Evolutionary conservation across 1,140 invertebrate species (phyloP).

Genomic region (Cotesia vestalis): DNA sequence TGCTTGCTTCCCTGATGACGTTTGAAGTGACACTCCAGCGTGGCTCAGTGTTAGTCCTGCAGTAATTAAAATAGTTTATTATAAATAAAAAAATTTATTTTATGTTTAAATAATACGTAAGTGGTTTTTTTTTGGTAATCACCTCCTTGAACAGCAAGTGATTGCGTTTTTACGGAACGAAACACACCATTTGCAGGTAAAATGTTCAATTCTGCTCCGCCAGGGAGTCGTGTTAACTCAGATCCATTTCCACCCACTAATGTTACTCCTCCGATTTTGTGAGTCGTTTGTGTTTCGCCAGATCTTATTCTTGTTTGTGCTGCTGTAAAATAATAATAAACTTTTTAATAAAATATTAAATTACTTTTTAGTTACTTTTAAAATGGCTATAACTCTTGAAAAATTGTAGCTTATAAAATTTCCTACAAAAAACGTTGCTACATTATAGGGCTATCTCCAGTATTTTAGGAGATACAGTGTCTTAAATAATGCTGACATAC

Average conservation of each 20-base stretch:
- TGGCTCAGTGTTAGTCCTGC: constrained; percentile 63
- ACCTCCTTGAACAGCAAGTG: constrained; percentile 58
- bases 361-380: too few relatives aligned
- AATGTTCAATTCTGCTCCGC: constrained; percentile 64
- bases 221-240: constrained; percentile 60
- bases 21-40: constrained; percentile 60
- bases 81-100: too few relatives aligned
- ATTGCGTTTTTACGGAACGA: constrained; percentile 54
- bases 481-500: too few relatives aligned
- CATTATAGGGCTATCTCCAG: too few relatives aligned
- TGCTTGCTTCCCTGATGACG: constrained; percentile 49
- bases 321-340: constrained; percentile 43
- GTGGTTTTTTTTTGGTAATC: constrained; percentile 36
- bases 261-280: constrained; percentile 64
- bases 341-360: too few relatives aligned
- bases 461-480: too few relatives aligned
- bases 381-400: too few relatives aligned
- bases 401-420: too few relatives aligned
- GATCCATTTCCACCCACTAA: constrained; percentile 60
- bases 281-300: constrained; percentile 57
- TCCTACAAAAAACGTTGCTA: too few relatives aligned
- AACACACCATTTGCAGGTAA: constrained; percentile 63
- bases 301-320: constrained; percentile 62
- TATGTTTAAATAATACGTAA: constrained; percentile 12
- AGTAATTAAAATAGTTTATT: too few relatives aligned